A percentile compares a stretch with the other conserved stretches of the same genome.
Conservation (phyloP, 2,113 vertebrate species). For the Channa argus region DNA sequence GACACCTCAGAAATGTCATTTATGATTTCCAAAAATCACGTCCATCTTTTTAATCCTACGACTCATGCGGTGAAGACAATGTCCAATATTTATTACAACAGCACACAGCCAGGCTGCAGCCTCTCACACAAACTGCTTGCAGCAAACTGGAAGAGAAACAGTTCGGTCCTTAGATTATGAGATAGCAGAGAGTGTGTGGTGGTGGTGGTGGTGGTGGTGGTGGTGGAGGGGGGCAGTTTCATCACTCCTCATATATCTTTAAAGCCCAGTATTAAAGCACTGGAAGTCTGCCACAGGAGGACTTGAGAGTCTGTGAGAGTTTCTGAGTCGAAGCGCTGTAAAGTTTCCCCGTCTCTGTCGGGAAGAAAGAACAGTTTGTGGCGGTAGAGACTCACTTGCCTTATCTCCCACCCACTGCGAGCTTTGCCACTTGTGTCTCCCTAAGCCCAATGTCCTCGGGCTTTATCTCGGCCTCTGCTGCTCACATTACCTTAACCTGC, state of each 20-base stretch:
- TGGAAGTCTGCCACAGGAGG: constrained; percentile 47
- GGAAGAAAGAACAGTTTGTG: constrained; percentile 47
- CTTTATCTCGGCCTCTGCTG: constrained; percentile 60
- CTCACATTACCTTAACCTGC: constrained; percentile 52
- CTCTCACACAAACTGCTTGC: not conserved
- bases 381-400: constrained; percentile 42
- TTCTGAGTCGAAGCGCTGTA: constrained; percentile 19
- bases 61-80: not conserved
- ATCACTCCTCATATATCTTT: constrained; percentile 34
- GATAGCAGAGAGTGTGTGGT: constrained; percentile 8
- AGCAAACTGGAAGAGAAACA: constrained; percentile 9
- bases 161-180: constrained; percentile 31
- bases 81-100: constrained; percentile 13
- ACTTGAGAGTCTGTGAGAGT: constrained; percentile 48
- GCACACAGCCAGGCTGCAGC: not conserved
- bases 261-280: constrained; percentile 37
- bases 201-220: too few species aligned
- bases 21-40: too few species aligned
- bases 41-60: not conserved
- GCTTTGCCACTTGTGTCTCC: constrained; percentile 21
- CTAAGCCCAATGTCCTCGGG: constrained; percentile 29
- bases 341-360: constrained; percentile 36
- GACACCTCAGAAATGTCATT: too few species aligned
- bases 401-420: constrained; percentile 60
- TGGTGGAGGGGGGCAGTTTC: constrained; percentile 1